Evolutionary conservation across 2,113 vertebrate species (phyloP).

Genomic region (Antidorcas marsupialis): DNA sequence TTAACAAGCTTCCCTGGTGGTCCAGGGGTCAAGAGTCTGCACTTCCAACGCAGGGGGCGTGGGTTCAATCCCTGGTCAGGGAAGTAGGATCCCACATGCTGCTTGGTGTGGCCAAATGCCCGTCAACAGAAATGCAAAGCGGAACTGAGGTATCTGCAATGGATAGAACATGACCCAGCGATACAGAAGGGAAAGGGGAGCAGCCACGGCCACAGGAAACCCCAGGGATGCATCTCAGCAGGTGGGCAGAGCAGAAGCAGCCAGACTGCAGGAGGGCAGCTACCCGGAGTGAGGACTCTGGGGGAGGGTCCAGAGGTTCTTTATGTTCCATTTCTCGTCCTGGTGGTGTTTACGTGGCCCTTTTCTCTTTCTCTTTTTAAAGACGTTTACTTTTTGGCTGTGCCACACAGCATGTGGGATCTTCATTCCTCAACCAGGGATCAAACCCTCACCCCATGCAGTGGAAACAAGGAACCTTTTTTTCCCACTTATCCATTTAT

Average conservation of each 20-base stretch:
- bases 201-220: not conserved
- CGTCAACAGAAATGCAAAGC: not conserved
- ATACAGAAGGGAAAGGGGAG: not conserved
- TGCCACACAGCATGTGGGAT: not conserved
- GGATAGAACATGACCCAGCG: not conserved
- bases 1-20: not conserved
- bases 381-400: not conserved
- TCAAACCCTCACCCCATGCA: not conserved
- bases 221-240: rapidly evolving
- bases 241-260: not conserved
- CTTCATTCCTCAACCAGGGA: not conserved
- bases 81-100: not conserved
- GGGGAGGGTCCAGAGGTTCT: not conserved
- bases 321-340: not conserved
- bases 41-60: not conserved
- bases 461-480: not conserved
- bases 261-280: rapidly evolving
- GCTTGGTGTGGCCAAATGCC: not conserved
- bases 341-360: not conserved
- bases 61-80: not conserved
- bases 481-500: not conserved
- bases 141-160: rapidly evolving
- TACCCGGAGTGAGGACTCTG: not conserved
- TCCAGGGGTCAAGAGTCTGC: not conserved
- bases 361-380: not conserved